Evolutionary conservation across 2,113 vertebrate genomes (phyloP).

Genomic region (Glaucidium brasilianum): DNA sequence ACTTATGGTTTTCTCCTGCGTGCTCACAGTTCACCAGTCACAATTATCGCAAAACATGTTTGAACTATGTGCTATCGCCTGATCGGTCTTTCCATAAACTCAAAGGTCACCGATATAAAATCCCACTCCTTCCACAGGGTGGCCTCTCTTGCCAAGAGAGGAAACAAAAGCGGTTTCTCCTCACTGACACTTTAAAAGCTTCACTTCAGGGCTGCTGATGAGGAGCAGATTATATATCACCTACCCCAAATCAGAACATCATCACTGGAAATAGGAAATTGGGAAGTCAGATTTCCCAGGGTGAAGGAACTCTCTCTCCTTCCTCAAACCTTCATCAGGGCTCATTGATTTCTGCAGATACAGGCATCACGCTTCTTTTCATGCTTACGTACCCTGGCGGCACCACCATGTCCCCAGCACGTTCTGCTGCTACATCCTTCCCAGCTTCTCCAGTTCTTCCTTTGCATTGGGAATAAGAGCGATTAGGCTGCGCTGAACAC

Average conservation of each 20-base stretch:
- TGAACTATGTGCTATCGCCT: neutral
- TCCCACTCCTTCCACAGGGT: neutral
- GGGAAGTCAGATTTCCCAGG: neutral
- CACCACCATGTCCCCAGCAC: neutral
- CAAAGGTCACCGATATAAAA: neutral
- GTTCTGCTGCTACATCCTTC: accelerated
- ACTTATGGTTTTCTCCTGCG: neutral
- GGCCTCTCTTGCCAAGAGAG: neutral
- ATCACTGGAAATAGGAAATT: neutral
- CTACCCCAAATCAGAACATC: neutral
- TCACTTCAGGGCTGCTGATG: accelerated
- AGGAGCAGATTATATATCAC: neutral
- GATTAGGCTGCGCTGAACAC: neutral
- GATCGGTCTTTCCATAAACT: neutral
- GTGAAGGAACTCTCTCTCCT: neutral
- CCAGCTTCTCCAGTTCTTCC: neutral
- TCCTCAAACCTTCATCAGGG: neutral
- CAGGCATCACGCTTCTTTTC: neutral
- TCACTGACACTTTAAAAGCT: neutral
- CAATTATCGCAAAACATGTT: accelerated
- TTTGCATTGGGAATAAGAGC: neutral
- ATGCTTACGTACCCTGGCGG: accelerated
- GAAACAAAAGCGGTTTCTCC: neutral
- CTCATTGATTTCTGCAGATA: neutral
- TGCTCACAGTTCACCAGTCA: neutral